These are phyloP conservation scores for Eupithecia pulchellata DNA, from an alignment of 2,888 invertebrate species.

Conservation along the genomic window DNA sequence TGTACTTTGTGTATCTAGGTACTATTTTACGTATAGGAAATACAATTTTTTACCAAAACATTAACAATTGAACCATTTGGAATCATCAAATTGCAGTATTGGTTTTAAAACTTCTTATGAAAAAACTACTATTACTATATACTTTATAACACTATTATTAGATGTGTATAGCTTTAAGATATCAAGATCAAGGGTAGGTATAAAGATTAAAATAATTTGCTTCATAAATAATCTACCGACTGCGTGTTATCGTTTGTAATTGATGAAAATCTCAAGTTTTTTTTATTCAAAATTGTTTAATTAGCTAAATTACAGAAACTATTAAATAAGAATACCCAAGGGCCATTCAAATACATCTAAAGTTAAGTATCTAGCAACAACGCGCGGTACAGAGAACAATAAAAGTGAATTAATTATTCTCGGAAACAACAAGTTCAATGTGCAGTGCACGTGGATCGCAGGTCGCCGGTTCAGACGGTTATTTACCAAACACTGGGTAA, in stretches of 20 bases:
- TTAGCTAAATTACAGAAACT: background rate
- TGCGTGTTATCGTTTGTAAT: too few relatives aligned
- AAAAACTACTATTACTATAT: too few relatives aligned
- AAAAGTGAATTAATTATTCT: slow-evolving; percentile 18
- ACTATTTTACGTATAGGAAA: too few relatives aligned
- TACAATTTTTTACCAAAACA: too few relatives aligned
- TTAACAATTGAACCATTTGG: too few relatives aligned
- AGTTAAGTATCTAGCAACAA: background rate
- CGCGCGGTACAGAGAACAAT: slow-evolving; percentile 6
- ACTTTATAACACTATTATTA: too few relatives aligned
- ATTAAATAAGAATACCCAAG: background rate
- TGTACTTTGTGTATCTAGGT: too few relatives aligned
- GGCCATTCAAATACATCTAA: background rate
- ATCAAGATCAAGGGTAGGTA: too few relatives aligned
- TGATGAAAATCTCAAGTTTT: background rate
- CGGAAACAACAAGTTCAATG: slow-evolving; percentile 33
- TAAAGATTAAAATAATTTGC: too few relatives aligned
- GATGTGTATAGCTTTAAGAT: too few relatives aligned
- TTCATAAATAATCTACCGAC: too few relatives aligned
- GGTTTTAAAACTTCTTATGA: background rate
- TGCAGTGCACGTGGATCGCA: slow-evolving; percentile 51
- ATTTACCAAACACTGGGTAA: slow-evolving; percentile 70
- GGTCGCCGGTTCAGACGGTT: slow-evolving; percentile 69
- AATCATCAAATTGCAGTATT: too few relatives aligned
- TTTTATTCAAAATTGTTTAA: background rate